Conservation (phyloP, 2,113 vertebrate genomes). For the Grantiella picta region DNA sequence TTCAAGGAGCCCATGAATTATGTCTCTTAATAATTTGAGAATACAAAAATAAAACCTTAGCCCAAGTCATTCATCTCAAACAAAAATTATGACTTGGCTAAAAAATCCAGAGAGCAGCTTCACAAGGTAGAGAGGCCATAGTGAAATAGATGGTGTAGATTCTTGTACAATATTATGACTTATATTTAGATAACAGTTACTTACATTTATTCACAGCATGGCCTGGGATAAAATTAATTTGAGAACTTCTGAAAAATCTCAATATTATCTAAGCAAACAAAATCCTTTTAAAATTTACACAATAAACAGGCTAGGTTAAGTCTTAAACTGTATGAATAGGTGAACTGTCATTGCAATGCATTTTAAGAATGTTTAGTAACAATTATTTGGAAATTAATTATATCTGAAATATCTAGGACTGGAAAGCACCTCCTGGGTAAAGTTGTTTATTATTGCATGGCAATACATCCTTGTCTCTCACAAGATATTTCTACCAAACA, state of each 20-base stretch:
- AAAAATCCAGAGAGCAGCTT: neutral
- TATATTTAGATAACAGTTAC: neutral
- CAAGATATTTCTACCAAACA: neutral
- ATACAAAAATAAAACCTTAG: neutral
- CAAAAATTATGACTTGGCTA: neutral
- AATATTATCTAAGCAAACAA: neutral
- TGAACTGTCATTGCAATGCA: neutral
- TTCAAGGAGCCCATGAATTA: conserved; percentile 19
- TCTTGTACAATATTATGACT: neutral
- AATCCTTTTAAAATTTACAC: neutral
- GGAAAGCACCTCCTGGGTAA: neutral
- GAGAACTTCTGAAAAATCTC: neutral
- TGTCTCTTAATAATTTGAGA: neutral
- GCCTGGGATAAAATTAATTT: neutral
- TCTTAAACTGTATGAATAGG: neutral
- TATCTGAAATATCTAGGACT: neutral
- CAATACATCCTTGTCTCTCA: neutral
- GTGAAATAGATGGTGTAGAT: neutral
- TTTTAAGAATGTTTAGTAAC: neutral
- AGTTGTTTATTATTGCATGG: neutral
- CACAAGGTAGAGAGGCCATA: neutral
- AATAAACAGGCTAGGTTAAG: neutral
- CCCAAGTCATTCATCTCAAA: neutral
- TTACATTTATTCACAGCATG: neutral
- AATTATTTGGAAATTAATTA: neutral